phyloP scores from a whole-genome alignment of 1,140 invertebrate species.

The Gonioctena quinquepunctata region DNA sequence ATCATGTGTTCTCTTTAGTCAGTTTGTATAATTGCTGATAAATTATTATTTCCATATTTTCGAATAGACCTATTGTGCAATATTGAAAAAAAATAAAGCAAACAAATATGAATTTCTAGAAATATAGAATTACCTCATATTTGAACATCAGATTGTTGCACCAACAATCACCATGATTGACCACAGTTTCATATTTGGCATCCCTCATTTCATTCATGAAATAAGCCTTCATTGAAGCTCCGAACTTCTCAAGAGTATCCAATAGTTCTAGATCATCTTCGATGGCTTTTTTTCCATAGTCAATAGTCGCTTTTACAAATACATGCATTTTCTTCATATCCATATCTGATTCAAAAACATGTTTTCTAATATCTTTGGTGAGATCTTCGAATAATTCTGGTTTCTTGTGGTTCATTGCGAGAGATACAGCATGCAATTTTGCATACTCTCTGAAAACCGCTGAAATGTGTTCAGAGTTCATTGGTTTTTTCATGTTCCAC shows the following conservation, averaged over 20 bases:
- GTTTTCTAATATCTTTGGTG: constrained; percentile 26
- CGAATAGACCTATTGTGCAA: no score
- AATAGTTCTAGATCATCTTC: constrained; percentile 7
- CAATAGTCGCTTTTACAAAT: constrained; percentile 42
- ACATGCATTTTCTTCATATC: background rate
- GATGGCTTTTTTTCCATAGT: constrained; percentile 20
- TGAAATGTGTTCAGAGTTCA: constrained; percentile 57
- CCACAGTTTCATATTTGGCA: constrained; percentile 39
- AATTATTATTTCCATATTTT: no score
- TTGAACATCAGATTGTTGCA: constrained; percentile 62
- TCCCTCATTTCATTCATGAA: constrained; percentile 7
- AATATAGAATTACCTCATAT: constrained; percentile 55
- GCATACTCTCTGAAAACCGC: constrained; percentile 59
- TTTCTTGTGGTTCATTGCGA: constrained; percentile 57
- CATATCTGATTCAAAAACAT: constrained; percentile 38
- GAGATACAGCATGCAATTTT: constrained; percentile 60
- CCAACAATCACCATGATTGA: constrained; percentile 62
- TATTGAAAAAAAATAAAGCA: no score
- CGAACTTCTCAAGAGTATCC: constrained; percentile 23
- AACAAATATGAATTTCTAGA: no score
- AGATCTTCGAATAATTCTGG: constrained; percentile 45
- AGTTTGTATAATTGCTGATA: no score
- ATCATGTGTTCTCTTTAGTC: no score
- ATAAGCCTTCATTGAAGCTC: constrained; percentile 10
- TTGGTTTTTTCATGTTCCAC: constrained; percentile 55